These are phyloP conservation scores for human (Homo sapiens) DNA, from an alignment of 2,113 vertebrate genomes.

Conservation along the genomic window GRCh38 chr14:51373001-51373500, in stretches of 20 bases:
- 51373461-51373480: background rate
- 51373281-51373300: conserved; percentile 9
- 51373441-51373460: background rate
- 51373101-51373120: background rate
- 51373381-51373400: background rate
- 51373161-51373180: background rate
- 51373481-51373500: too few species aligned
- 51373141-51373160: background rate
- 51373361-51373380: background rate
- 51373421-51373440: background rate
- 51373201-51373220: background rate
- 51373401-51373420: background rate
- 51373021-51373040: background rate
- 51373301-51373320: conserved; percentile 7
- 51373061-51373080: background rate
- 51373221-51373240: background rate
- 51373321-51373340: background rate
- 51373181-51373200: background rate
- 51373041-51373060: background rate
- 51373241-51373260: background rate
- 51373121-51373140: background rate
- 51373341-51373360: background rate
- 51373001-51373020: background rate
- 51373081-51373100: background rate
- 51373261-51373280: background rate